Percentiles rank a stretch among this genome's conserved stretches.
Evolutionary conservation across 2,888 invertebrate species (phyloP).

Genomic region (Gisinianus flammeolus): DNA sequence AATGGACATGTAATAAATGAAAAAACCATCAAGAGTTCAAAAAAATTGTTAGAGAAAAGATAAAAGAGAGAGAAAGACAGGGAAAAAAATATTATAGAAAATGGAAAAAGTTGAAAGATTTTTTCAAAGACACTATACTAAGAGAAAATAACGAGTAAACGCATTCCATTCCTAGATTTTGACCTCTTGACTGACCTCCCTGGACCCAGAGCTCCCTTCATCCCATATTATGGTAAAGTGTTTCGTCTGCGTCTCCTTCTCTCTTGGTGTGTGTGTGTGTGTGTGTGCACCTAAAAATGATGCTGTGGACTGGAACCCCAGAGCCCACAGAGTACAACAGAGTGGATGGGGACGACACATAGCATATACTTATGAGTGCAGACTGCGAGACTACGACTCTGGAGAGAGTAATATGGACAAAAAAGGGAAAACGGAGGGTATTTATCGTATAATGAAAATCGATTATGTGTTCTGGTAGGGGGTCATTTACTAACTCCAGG

Average conservation of each 20-base stretch:
- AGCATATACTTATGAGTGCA: neutral
- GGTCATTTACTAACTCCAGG: neutral
- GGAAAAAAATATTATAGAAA: too few relatives aligned
- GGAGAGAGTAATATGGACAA: constrained; percentile 12
- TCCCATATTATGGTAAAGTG: neutral
- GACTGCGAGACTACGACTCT: neutral
- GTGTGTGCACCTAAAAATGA: constrained; percentile 6
- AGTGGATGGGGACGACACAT: too few relatives aligned
- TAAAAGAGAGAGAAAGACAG: too few relatives aligned
- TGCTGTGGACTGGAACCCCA: too few relatives aligned
- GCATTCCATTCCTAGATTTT: constrained; percentile 6
- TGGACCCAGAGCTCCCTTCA: constrained; percentile 14
- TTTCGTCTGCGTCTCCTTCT: too few relatives aligned
- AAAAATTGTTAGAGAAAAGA: too few relatives aligned
- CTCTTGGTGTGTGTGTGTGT: neutral
- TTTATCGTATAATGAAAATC: constrained; percentile 13
- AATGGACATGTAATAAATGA: too few relatives aligned
- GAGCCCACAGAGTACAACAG: too few relatives aligned
- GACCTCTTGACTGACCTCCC: neutral
- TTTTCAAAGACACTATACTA: neutral
- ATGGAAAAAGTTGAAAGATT: neutral
- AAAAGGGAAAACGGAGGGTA: constrained; percentile 14
- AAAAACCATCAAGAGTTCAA: too few relatives aligned
- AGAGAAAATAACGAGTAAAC: constrained; percentile 1
- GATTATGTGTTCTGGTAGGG: constrained; percentile 5